Conservation (phyloP, 1,140 invertebrate genomes). For the Solenopsis fugax region DNA sequence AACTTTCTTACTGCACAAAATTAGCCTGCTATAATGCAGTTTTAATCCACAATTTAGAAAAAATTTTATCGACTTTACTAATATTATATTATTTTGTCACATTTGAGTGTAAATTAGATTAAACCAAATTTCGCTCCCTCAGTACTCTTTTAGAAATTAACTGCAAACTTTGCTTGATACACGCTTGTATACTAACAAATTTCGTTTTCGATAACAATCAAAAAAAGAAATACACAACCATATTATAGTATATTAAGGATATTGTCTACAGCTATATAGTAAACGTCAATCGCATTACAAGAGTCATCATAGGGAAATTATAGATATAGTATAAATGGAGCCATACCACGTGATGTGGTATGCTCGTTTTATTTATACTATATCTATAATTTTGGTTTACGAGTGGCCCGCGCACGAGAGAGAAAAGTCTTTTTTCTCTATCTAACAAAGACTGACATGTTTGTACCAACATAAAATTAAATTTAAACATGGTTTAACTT, state of each 20-base stretch:
- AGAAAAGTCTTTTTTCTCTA: no score
- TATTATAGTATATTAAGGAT: slow-evolving; percentile 13
- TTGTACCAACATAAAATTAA: no score
- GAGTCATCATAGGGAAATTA: slow-evolving; percentile 61
- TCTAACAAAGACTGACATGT: no score
- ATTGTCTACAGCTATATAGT: slow-evolving; percentile 23
- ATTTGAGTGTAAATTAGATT: background rate
- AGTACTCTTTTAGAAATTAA: background rate
- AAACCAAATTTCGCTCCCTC: slow-evolving; percentile 3
- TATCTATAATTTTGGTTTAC: no score
- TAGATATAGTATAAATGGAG: no score
- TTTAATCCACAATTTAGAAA: background rate
- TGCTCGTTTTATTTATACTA: no score
- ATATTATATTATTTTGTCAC: slow-evolving; percentile 32
- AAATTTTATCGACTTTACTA: background rate
- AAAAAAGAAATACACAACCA: background rate
- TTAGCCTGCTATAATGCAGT: slow-evolving; percentile 42
- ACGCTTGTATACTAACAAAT: slow-evolving; percentile 3
- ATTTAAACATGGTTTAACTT: no score
- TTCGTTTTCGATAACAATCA: slow-evolving; percentile 12
- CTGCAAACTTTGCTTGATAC: background rate
- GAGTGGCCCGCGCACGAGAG: no score
- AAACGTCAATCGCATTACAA: slow-evolving; percentile 38
- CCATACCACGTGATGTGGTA: no score
- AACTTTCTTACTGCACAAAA: slow-evolving; percentile 29